Conservation (phyloP, 2,113 vertebrate species). For the Pampusana beccarii region DNA sequence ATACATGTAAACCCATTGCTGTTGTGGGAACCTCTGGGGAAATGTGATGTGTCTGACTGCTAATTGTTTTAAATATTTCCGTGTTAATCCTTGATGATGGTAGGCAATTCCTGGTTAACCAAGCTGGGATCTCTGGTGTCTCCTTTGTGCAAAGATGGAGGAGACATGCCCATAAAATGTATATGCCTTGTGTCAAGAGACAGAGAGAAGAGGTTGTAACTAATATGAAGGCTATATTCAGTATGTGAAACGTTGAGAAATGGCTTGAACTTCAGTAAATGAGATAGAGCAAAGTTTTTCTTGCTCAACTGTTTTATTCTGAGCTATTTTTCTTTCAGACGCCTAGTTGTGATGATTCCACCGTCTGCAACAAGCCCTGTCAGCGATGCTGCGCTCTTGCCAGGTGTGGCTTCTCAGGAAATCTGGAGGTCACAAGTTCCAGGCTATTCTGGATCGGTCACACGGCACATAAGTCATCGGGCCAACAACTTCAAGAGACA, state of each 20-base stretch:
- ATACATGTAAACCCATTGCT: not conserved
- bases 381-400: conserved; percentile 77
- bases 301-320: not conserved
- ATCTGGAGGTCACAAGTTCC: conserved; percentile 84
- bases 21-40: not conserved
- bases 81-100: fast-evolving
- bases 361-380: conserved; percentile 80
- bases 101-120: not conserved
- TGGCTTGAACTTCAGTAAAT: not conserved
- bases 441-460: conserved; percentile 81
- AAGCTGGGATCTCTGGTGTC: not conserved
- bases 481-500: conserved; percentile 99
- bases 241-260: not conserved
- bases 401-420: conserved; percentile 81
- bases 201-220: not conserved
- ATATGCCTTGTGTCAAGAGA: not conserved
- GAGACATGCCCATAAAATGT: not conserved
- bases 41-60: not conserved
- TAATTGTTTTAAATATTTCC: not conserved
- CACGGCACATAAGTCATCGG: conserved; percentile 90
- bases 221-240: not conserved
- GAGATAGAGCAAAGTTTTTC: not conserved
- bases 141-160: not conserved
- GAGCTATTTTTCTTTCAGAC: conserved; percentile 19
- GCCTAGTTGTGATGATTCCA: conserved; percentile 74